Base-by-base conservation (phyloP, 2,797 vertebrate genomes). In the Allobates femoralis region DNA sequence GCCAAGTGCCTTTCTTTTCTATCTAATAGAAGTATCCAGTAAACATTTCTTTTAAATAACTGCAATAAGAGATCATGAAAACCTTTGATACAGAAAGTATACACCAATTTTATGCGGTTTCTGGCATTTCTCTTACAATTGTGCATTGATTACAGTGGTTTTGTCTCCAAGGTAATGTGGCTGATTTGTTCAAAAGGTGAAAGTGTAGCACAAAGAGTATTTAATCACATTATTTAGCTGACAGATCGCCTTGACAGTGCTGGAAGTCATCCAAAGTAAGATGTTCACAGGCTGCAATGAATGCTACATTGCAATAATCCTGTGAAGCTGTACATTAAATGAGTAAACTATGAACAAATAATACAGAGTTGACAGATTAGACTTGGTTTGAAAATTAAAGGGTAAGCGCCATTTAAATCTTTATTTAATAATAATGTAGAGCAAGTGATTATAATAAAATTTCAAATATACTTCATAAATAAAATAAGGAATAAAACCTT, bases 181-280 rank as follows among this genome's bases (percentile, higher is more conserved):
- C 60, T 79, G 81, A 71, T 87, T 74, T 87, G 60, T 87, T 58
- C 77, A 87, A 87, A n/a, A 83, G 74, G 81, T 83, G 53, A 87
- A 69, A 62, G 21, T 69, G 62, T 79, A 60, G 53, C 26, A 78
- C 5, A 26, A 78, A n/a, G 30, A 87, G 26, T 19, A 30, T 79
- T 79, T 83, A 87, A 69, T 87, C 73, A 58, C 51, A 60, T 83
- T 73, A 87, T 79, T 83, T 83, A 79, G 60, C 62, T 32, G 64
- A 66, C 64, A 66, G 64, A 66, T 66, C 28, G 0, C 16, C 64
- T 66, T 66, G 64, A 66, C 32, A 30, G 14, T 66, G 15, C 64
- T 32, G 64, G 28, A 66, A 16, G 64, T 32, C 30, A 19, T 66
- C 64, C 64, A 66, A 66, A 28, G 4, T 28, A 64, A 28, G 28